These are phyloP conservation scores for Napeogenes inachia DNA, from an alignment of 2,888 invertebrate species.

Conservation along the genomic window DNA sequence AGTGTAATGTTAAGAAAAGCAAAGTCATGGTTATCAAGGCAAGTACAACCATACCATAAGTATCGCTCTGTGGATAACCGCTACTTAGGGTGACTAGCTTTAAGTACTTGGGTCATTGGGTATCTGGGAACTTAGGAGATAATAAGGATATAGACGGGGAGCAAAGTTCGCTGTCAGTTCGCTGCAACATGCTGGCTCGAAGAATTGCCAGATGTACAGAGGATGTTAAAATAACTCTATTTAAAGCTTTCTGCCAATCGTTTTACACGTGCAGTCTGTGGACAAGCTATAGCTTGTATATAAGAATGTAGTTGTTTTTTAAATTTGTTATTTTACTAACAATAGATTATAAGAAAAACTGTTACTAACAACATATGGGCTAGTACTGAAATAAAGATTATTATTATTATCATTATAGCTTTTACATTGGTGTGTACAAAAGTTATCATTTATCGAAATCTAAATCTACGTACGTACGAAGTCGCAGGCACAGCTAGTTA, in stretches of 20 bases:
- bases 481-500: no score
- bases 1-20: conserved; percentile 9
- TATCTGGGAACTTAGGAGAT: background rate
- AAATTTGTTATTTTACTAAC: no score
- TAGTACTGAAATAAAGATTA: no score
- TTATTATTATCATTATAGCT: no score
- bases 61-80: background rate
- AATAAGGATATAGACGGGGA: background rate
- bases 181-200: background rate
- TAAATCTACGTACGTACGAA: no score
- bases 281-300: background rate
- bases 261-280: conserved; percentile 5
- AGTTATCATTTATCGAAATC: no score
- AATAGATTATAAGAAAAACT: no score
- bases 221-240: background rate
- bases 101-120: background rate
- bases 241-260: background rate
- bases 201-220: background rate
- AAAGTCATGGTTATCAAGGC: conserved; percentile 1
- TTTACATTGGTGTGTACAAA: no score
- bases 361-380: no score
- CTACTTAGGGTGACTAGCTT: background rate
- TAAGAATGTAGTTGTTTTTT: no score
- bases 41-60: background rate
- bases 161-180: background rate